Evolutionary conservation across 1,140 invertebrate genomes (phyloP), one percentile per base, ranked within the genome.

Genomic region (Pogonomyrmex californicus): DNA sequence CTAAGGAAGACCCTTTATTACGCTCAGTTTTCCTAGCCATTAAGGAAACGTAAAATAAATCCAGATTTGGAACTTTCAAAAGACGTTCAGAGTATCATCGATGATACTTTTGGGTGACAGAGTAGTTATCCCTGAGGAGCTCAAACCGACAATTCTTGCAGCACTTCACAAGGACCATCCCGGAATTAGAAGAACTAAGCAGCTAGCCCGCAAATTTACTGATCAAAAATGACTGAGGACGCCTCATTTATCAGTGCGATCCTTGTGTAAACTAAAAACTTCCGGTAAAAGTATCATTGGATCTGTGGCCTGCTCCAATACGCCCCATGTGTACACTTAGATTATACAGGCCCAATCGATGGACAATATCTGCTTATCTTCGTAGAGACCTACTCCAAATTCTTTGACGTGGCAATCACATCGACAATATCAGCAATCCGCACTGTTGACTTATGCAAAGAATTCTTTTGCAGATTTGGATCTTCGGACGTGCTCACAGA

Each of bases 171-270:
- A 82, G 12, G 93, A 91, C 44, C 96, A 96, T 88, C 89, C 93
- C 30, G 96, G 96, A 7, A 95, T 96, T 1, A 90, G 93, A 17
- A 94, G 94, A 86, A 96, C 96, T 92, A 96, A 96, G 90, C 86
- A 93, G 23, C 71, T 96, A 10, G 96, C 96, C 5, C 83, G 96
- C 58, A 91, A 90, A 56, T 95, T 95, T 96, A 94, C 88, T 96
- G 96, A 95, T 94, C 93, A 30, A 90, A 91, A 4, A 93, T 96
- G 0, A 94, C 96, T 65, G 87, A 89, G n/a, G 95, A 90, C 38
- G 62, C 5, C 79, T 92, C 38, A 91, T 92, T 9, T 88, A 91
- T 38, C 63, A 70, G 1, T 96, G 96, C 87, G 51, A 85, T 4
- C 38, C 91, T 41, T 94, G 92, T 47, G 79, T 85, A 47, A 70